A percentile compares a stretch with the other conserved stretches of the same genome.
phyloP scores from a whole-genome alignment of 2,113 vertebrate species.

The Archocentrus centrarchus region DNA sequence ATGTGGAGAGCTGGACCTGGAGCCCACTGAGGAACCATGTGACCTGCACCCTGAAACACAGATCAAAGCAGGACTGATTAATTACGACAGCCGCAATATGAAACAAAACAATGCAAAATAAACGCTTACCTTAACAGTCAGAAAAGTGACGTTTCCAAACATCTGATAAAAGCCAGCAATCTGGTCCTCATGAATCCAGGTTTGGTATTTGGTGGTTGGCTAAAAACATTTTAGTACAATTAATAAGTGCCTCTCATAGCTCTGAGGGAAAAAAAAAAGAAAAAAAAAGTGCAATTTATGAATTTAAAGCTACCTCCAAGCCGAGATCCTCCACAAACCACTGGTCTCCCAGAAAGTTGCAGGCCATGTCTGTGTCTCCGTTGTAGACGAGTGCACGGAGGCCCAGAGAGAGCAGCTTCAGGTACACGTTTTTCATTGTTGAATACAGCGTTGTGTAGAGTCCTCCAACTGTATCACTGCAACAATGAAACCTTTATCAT shows the following conservation, averaged over 20 bases:
- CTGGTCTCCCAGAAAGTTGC: slow-evolving; percentile 83
- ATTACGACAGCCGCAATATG: neutral
- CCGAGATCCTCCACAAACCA: slow-evolving; percentile 83
- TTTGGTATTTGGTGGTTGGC: slow-evolving; percentile 72
- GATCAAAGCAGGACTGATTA: neutral
- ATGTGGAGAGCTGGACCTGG: slow-evolving; percentile 72
- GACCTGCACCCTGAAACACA: slow-evolving; percentile 82
- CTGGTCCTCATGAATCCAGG: slow-evolving; percentile 76
- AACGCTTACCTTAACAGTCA: slow-evolving; percentile 80
- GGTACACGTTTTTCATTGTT: slow-evolving; percentile 74
- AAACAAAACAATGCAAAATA: neutral
- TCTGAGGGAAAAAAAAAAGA: too few species aligned
- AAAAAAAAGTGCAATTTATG: neutral
- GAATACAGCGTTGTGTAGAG: slow-evolving; percentile 66
- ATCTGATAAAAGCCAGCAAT: slow-evolving; percentile 82
- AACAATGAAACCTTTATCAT: neutral
- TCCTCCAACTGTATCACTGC: slow-evolving; percentile 67
- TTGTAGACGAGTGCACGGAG: slow-evolving; percentile 81
- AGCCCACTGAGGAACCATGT: slow-evolving; percentile 87
- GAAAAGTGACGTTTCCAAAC: slow-evolving; percentile 81
- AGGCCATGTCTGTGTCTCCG: slow-evolving; percentile 85
- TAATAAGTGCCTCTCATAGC: neutral
- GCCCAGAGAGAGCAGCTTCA: slow-evolving; percentile 77
- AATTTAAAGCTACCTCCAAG: slow-evolving; percentile 58
- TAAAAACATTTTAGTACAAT: slow-evolving; percentile 24